Percentiles rank a stretch among this genome's conserved stretches.
phyloP scores from a whole-genome alignment of 2,113 vertebrate species.

The Protobothrops flavoviridis region DNA sequence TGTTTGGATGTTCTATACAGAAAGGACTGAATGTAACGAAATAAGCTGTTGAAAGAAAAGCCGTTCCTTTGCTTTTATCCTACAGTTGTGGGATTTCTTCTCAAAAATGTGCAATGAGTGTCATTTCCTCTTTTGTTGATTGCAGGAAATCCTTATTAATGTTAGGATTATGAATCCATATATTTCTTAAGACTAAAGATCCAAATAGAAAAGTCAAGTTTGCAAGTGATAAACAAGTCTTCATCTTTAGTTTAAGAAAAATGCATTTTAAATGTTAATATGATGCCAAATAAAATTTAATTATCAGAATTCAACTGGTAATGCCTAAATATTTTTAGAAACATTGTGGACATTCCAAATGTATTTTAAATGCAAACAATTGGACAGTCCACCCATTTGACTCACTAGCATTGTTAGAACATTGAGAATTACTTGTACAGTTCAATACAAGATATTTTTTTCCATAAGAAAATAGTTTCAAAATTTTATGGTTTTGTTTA shows the following conservation, averaged over 20 bases:
- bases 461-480: not conserved
- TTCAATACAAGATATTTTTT: not conserved
- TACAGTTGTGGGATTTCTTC: conserved; percentile 54
- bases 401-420: not conserved
- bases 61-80: conserved; percentile 69
- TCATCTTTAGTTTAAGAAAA: not conserved
- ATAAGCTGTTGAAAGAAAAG: conserved; percentile 69
- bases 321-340: not conserved
- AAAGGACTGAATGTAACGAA: conserved; percentile 57
- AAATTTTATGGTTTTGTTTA: not conserved
- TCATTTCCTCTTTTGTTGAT: conserved; percentile 57
- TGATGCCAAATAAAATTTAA: not conserved
- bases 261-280: not conserved
- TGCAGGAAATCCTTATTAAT: conserved; percentile 49
- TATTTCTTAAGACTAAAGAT: conserved; percentile 29
- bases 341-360: not conserved
- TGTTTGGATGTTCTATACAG: conserved; percentile 41
- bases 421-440: not conserved
- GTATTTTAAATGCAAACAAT: not conserved
- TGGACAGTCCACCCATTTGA: not conserved
- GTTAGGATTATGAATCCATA: conserved; percentile 51
- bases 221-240: conserved; percentile 24
- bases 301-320: not conserved
- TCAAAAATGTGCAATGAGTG: conserved; percentile 55
- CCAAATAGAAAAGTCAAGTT: conserved; percentile 12